Base-by-base conservation (phyloP, 2,888 invertebrate genomes). In the Oegoconia quadripuncta region DNA sequence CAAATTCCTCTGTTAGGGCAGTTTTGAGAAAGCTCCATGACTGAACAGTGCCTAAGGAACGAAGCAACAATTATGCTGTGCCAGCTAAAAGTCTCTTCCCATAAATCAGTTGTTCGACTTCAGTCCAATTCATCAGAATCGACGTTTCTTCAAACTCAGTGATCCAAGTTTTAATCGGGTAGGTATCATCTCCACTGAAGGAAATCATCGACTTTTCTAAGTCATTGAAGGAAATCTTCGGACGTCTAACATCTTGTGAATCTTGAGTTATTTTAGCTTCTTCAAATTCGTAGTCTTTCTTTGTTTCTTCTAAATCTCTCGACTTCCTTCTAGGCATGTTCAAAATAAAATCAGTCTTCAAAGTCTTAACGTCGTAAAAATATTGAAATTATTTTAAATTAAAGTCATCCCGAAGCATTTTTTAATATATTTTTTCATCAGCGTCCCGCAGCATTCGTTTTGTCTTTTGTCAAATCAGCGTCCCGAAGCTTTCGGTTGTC, bases 111-210 rank as follows among this genome's bases (percentile, higher is more conserved):
- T n/a, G n/a, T n/a, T n/a, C n/a, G n/a, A n/a, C n/a, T n/a, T n/a
- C n/a, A n/a, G n/a, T n/a, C 41, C 43, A 44, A 4, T 41, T 15
- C 39, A 44, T 44, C 2, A 44, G n/a, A 7, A 12, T 9, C 0
- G 44, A 32, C 3, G 20, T 31, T 20, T 44, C 36, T 34, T 42
- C 40, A 16, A 47, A 38, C 20, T 44, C 36, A n/a, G 34, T 26
- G n/a, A 41, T 4, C 20, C 13, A 41, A 12, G 23, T 27, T 5
- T n/a, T 11, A 8, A 43, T 34, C 4, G 39, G 34, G 23, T 43
- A 44, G 3, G 34, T 33, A 11, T 47, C 44, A 32, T 47, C 44
- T 8, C 44, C 44, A 11, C 18, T 44, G 12, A 47, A 47, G 3
- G 29, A 3, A n/a, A 27, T 44, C 37, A 41, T 43, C 5, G 44